Evolutionary conservation across 2,888 invertebrate genomes (phyloP).

Genomic region (Sesamia inferens): DNA sequence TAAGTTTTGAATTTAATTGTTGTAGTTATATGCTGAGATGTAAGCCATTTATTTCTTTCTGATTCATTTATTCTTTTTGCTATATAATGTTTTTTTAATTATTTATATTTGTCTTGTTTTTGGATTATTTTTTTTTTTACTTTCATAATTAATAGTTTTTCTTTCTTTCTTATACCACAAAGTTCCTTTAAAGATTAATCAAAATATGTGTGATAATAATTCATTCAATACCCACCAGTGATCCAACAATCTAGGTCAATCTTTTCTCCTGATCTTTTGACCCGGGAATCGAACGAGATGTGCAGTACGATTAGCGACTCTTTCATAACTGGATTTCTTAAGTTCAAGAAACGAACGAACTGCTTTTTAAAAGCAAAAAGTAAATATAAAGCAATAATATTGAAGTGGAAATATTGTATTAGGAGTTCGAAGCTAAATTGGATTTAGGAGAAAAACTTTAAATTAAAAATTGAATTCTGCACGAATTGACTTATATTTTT

Average conservation of each 20-base stretch:
- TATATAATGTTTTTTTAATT: too few species aligned
- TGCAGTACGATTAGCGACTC: conserved; percentile 60
- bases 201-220: neutral
- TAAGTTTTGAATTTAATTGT: too few species aligned
- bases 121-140: too few species aligned
- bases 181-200: neutral
- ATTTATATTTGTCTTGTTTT: too few species aligned
- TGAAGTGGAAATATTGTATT: conserved; percentile 47
- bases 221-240: conserved; percentile 14
- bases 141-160: too few species aligned
- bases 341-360: conserved; percentile 54
- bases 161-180: neutral
- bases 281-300: conserved; percentile 47
- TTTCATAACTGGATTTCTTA: conserved; percentile 60
- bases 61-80: too few species aligned
- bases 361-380: conserved; percentile 48
- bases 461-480: conserved; percentile 37
- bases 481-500: conserved; percentile 11
- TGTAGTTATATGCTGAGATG: too few species aligned
- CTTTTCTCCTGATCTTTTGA: conserved; percentile 47
- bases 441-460: conserved; percentile 32
- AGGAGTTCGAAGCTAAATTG: conserved; percentile 46
- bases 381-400: conserved; percentile 46
- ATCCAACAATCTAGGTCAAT: conserved; percentile 48
- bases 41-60: too few species aligned